Conservation (phyloP, 2,888 invertebrate genomes). For the Hirtodrosophila confusa region DNA sequence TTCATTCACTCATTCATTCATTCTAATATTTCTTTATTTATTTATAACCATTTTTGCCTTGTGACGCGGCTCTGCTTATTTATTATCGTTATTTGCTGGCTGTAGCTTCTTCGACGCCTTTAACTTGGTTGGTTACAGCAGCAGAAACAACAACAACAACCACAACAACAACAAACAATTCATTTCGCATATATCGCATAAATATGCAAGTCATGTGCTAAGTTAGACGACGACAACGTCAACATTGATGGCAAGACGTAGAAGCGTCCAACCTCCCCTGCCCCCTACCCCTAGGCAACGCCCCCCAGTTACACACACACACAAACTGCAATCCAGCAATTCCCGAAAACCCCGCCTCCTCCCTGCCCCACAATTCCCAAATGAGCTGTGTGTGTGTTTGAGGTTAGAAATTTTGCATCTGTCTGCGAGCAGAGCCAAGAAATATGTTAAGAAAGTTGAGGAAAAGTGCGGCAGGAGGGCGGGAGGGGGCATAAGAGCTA, state of each 20-base stretch:
- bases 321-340: conserved; percentile 43
- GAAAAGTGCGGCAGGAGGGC: not conserved
- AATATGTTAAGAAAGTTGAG: conserved; percentile 21
- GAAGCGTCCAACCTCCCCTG: conserved; percentile 20
- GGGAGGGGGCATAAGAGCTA: not conserved
- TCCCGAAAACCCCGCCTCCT: conserved; percentile 21
- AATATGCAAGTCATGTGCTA: conserved; percentile 74
- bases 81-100: conserved; percentile 45
- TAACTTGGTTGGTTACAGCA: conserved; percentile 27
- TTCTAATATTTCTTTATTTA: conserved; percentile 56
- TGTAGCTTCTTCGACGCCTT: conserved; percentile 28
- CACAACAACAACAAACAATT: conserved; percentile 54
- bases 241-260: conserved; percentile 26
- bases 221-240: conserved; percentile 50
- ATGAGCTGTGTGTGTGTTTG: conserved; percentile 21
- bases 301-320: conserved; percentile 1
- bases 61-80: conserved; percentile 39
- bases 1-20: conserved; percentile 22
- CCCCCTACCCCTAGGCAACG: conserved; percentile 1
- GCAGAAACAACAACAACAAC: conserved; percentile 7
- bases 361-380: conserved; percentile 22
- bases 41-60: conserved; percentile 55
- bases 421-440: conserved; percentile 9
- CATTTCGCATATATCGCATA: conserved; percentile 68
- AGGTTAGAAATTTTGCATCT: conserved; percentile 36